These are phyloP conservation scores for Camptogramma bilineatum DNA, from an alignment of 2,888 invertebrate genomes.

Conservation along the genomic window DNA sequence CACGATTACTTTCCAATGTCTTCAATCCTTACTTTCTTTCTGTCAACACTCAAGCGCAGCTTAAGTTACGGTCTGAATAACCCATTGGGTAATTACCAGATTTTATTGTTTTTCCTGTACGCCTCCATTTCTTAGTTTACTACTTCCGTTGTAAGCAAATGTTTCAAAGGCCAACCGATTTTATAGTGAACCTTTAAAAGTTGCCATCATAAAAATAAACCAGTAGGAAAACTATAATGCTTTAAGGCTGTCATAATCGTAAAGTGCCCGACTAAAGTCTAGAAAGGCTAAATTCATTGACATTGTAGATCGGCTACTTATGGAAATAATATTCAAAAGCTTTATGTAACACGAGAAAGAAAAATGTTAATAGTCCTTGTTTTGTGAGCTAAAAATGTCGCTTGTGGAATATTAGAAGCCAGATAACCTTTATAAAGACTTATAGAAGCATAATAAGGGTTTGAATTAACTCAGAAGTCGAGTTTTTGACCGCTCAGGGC, in stretches of 20 bases:
- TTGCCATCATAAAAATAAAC: slow-evolving; percentile 7
- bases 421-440: not conserved
- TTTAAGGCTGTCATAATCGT: slow-evolving; percentile 12
- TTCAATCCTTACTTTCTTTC: slow-evolving; percentile 11
- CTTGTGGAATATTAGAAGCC: not conserved
- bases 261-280: slow-evolving; percentile 21
- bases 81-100: slow-evolving; percentile 9
- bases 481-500: not conserved
- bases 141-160: slow-evolving; percentile 14
- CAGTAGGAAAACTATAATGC: slow-evolving; percentile 5
- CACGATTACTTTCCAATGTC: slow-evolving; percentile 5
- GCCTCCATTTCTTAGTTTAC: slow-evolving; percentile 18
- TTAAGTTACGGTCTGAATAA: slow-evolving; percentile 5
- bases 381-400: not conserved
- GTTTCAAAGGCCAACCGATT: slow-evolving; percentile 15
- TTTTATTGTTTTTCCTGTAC: slow-evolving; percentile 7
- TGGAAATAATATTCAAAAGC: slow-evolving; percentile 11
- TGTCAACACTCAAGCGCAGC: no score
- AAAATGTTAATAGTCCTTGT: not conserved
- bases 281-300: slow-evolving; percentile 10
- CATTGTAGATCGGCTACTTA: slow-evolving; percentile 7
- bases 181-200: slow-evolving; percentile 16
- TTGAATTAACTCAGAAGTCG: no score
- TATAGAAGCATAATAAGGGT: not conserved
- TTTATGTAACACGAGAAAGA: slow-evolving; percentile 7